Base-by-base conservation (phyloP, 2,113 vertebrate species). In the Istiophorus platypterus region DNA sequence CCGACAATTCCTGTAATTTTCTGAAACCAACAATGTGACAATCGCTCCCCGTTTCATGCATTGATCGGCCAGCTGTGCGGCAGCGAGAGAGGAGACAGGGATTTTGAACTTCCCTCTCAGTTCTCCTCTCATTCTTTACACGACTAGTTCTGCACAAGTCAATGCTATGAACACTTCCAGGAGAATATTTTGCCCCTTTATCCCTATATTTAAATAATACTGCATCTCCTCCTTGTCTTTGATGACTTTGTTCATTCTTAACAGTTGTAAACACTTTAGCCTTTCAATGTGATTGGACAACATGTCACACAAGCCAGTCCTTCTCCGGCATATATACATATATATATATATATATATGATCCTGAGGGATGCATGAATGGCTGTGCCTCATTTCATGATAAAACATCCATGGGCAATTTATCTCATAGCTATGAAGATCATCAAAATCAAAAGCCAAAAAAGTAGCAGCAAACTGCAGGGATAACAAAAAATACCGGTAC, bases 51-150 rank as follows among this genome's bases (percentile, higher is more conserved):
- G 29, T 47, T 49, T 67, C 5, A 67, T 1, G 15, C 27, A 9
- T 3, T 18, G 20, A 34, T 27, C 9, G 62, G 37, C 62, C 20
- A 20, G 31, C n/a, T 26, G n/a, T 7, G 14, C 37, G 13, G 10
- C 24, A n/a, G 52, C 24, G 13, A 27, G 54, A 11, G 39, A 62
- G 22, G 22, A 56, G 1, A 2, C 10, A 24, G 8, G 27, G 20
- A n/a, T n/a, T 73, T 52, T 64, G 51, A 54, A 9, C 51, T n/a
- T 54, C 51, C 24, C 29, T 74, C 31, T 63, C 24, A 27, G 24
- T 11, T 56, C 9, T 52, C 3, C 41, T 27, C 56, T 65, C 24
- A 56, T 14, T 15, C 31, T n/a, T 54, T 14, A 22, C 34, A 15
- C 2, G 45, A 20, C 8, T 42, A 45, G 26, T 42, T 2, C 13